A percentile compares a stretch with the other conserved stretches of the same genome.
Evolutionary conservation across 2,888 invertebrate genomes (phyloP).

Genomic region (Sphaerophoria taeniata): DNA sequence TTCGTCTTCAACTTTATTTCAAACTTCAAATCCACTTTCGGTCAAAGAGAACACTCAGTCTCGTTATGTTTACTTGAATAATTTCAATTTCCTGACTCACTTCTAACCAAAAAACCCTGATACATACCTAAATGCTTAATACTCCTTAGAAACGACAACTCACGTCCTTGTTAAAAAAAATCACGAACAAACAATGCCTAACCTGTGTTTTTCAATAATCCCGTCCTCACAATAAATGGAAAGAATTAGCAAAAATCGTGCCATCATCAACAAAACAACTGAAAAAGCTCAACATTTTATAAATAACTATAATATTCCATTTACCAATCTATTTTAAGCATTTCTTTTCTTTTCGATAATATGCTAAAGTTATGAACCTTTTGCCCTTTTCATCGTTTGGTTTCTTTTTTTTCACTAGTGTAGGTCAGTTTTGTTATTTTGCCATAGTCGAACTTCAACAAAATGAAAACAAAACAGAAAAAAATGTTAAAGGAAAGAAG

Average conservation of each 20-base stretch:
- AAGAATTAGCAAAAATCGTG: background rate
- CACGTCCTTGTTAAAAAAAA: no score
- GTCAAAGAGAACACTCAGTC: no score
- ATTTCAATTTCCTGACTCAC: no score
- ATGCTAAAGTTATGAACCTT: constrained; percentile 12
- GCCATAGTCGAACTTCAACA: constrained; percentile 19
- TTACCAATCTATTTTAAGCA: background rate
- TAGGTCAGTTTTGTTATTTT: constrained; percentile 70
- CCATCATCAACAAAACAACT: constrained; percentile 1
- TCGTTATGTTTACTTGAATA: no score
- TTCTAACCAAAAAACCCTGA: no score
- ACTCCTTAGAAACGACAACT: no score
- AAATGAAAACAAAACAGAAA: background rate
- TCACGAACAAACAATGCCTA: background rate
- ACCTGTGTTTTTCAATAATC: background rate
- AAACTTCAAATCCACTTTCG: no score
- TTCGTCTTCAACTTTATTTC: no score
- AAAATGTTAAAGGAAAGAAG: background rate
- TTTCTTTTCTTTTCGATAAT: background rate
- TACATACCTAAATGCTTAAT: no score
- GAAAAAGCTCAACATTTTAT: constrained; percentile 22
- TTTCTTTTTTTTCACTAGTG: constrained; percentile 51
- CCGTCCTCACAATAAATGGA: background rate
- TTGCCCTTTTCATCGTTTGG: background rate
- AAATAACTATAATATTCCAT: constrained; percentile 27